phyloP scores from a whole-genome alignment of 2,113 vertebrate species.

The Donacobius atricapilla region DNA sequence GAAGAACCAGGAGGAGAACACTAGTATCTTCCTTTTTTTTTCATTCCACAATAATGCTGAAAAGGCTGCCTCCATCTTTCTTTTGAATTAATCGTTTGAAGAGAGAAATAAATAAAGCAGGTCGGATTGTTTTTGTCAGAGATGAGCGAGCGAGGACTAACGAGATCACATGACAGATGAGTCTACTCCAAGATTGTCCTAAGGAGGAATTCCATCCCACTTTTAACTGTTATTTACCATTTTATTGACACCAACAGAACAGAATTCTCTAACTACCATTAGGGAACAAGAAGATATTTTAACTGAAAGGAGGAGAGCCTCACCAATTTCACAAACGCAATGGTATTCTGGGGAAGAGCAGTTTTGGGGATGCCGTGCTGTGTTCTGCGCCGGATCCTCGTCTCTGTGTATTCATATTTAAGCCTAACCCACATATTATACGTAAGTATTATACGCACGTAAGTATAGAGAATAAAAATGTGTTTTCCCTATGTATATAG shows the following conservation, averaged over 20 bases:
- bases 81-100: neutral
- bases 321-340: neutral
- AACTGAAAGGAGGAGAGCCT: neutral
- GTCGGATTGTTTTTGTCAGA: neutral
- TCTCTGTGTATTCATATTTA: neutral
- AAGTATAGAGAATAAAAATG: neutral
- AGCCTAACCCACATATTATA: neutral
- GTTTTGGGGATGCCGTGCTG: neutral
- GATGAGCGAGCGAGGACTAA: neutral
- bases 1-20: neutral
- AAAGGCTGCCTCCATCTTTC: neutral
- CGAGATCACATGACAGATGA: neutral
- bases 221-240: neutral
- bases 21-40: rapidly evolving
- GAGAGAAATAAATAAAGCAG: neutral
- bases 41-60: neutral
- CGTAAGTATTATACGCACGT: neutral
- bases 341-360: neutral
- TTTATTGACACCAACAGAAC: neutral
- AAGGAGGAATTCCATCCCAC: neutral
- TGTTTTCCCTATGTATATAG: neutral
- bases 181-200: neutral
- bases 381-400: neutral
- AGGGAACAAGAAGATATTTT: neutral
- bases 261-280: neutral